These are phyloP conservation scores for Echeneis naucrates DNA, from an alignment of 2,797 vertebrate genomes.

Conservation along the genomic window DNA sequence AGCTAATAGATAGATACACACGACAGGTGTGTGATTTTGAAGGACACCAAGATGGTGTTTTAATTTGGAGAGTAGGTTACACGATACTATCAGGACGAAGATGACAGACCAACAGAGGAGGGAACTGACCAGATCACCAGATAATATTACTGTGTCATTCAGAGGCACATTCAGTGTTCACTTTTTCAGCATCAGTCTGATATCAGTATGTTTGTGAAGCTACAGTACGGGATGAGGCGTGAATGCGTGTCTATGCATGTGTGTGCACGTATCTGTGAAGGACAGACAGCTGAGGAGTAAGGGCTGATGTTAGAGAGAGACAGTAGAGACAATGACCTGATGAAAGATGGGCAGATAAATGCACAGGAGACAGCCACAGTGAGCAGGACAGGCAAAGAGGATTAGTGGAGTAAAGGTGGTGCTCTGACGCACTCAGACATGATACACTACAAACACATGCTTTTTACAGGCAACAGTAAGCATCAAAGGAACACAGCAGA, in stretches of 20 bases:
- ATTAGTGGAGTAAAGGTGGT: slow-evolving; percentile 75
- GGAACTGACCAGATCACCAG: slow-evolving; percentile 30
- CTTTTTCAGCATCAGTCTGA: no score
- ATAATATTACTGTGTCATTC: slow-evolving; percentile 19
- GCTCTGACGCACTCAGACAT: slow-evolving; percentile 67
- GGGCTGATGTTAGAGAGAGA: slow-evolving; percentile 42
- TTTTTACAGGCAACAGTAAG: slow-evolving; percentile 5
- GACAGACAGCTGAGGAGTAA: slow-evolving; percentile 41
- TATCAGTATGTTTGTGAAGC: no score
- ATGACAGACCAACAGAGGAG: slow-evolving; percentile 49
- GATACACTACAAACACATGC: slow-evolving; percentile 60
- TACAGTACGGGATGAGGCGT: no score
- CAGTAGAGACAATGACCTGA: slow-evolving; percentile 70
- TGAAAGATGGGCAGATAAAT: slow-evolving; percentile 73
- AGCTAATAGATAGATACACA: no score
- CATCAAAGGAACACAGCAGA: slow-evolving; percentile 11
- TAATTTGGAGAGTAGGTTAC: slow-evolving; percentile 90
- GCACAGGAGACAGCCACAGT: slow-evolving; percentile 59
- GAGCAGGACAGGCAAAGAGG: slow-evolving; percentile 59
- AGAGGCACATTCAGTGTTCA: not conserved
- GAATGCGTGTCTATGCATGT: no score
- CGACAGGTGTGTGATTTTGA: slow-evolving; percentile 73
- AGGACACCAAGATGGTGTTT: slow-evolving; percentile 88
- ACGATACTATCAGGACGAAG: slow-evolving; percentile 85
- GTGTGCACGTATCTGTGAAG: slow-evolving; percentile 50